phyloP scores from a whole-genome alignment of 2,113 vertebrate genomes.

The Trochalopteron elliotii region DNA sequence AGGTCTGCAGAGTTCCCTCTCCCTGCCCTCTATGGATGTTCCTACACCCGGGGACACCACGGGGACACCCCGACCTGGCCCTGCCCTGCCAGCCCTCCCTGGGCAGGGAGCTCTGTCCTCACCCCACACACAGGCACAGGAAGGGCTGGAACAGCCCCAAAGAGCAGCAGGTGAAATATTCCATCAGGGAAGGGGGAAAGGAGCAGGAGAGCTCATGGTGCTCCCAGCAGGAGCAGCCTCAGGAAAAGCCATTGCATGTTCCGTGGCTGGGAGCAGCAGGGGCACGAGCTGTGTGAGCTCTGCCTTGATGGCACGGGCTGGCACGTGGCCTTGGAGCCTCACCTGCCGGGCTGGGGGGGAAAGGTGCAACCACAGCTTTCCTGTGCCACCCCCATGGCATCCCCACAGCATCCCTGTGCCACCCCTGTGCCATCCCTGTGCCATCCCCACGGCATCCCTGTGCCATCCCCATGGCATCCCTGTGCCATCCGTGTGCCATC shows the following conservation, averaged over 20 bases:
- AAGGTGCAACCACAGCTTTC: background rate
- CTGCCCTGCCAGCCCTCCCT: too few species aligned
- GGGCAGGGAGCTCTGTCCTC: background rate
- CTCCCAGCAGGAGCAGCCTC: background rate
- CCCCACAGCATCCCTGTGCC: background rate
- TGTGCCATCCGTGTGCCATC: background rate
- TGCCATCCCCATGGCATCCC: background rate
- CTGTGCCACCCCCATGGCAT: background rate
- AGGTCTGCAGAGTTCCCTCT: too few species aligned
- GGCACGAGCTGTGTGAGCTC: background rate
- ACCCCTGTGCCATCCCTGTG: fast-evolving
- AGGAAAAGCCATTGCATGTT: background rate
- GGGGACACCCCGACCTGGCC: too few species aligned
- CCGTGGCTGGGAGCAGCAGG: background rate
- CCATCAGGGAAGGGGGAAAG: background rate
- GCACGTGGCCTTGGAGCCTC: background rate
- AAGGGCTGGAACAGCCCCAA: background rate
- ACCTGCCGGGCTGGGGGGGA: background rate
- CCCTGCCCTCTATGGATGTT: too few species aligned
- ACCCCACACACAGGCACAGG: background rate
- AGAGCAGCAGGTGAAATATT: background rate
- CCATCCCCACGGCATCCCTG: background rate
- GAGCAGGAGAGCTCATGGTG: fast-evolving
- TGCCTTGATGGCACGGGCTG: fast-evolving
- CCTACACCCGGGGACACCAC: too few species aligned